phyloP scores from a whole-genome alignment of 2,113 vertebrate species.

The Austrofundulus limnaeus region DNA sequence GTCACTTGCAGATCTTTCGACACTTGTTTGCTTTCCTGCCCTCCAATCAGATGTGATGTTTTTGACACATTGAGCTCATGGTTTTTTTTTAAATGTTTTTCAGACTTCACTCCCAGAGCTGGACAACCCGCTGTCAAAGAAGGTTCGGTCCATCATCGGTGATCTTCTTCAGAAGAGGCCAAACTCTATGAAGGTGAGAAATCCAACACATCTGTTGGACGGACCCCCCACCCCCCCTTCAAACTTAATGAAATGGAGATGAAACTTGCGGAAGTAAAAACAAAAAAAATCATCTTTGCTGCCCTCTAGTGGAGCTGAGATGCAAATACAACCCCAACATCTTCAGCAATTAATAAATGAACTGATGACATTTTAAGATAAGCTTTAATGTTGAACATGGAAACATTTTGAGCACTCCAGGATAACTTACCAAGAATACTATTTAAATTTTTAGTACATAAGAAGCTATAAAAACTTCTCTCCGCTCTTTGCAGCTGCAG shows the following conservation, averaged over 20 bases:
- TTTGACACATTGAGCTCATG: neutral
- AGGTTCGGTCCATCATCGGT: slow-evolving; percentile 81
- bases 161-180: slow-evolving; percentile 81
- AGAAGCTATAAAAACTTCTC: too few relatives aligned
- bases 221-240: too few relatives aligned
- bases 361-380: too few relatives aligned
- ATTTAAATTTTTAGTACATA: too few relatives aligned
- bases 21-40: neutral
- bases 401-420: too few relatives aligned
- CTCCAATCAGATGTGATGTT: neutral
- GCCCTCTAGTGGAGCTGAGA: slow-evolving; percentile 32
- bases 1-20: too few relatives aligned
- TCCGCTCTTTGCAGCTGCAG: slow-evolving; percentile 76
- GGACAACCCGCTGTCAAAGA: slow-evolving; percentile 85
- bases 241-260: too few relatives aligned
- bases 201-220: neutral
- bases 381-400: too few relatives aligned
- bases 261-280: too few relatives aligned
- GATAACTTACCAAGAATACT: too few relatives aligned
- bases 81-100: slow-evolving; percentile 22
- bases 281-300: neutral
- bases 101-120: slow-evolving; percentile 86
- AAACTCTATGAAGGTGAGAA: slow-evolving; percentile 90
- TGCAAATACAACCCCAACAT: too few relatives aligned
- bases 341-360: too few relatives aligned